These are phyloP conservation scores for Mycalesis mineus DNA, from an alignment of 2,888 invertebrate genomes.

Conservation along the genomic window DNA sequence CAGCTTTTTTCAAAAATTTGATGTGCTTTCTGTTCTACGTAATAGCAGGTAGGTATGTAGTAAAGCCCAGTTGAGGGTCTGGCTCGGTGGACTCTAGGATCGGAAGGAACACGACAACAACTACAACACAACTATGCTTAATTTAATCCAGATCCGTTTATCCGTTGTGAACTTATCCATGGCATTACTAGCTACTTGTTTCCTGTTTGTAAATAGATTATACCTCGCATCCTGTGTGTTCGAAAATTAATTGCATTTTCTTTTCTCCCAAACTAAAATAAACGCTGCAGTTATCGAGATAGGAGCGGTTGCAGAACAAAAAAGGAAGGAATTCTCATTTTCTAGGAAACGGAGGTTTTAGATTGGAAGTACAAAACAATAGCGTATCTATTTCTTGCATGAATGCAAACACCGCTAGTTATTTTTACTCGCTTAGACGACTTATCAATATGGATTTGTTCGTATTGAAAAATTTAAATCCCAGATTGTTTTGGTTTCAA, in stretches of 20 bases:
- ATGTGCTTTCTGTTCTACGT: too few relatives aligned
- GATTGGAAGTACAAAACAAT: constrained; percentile 21
- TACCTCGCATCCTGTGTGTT: too few relatives aligned
- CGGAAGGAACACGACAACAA: too few relatives aligned
- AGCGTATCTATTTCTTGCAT: constrained; percentile 27
- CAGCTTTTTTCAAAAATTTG: too few relatives aligned
- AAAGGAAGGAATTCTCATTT: constrained; percentile 1
- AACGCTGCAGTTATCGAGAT: not conserved
- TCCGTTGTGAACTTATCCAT: too few relatives aligned
- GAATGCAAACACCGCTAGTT: constrained; percentile 19
- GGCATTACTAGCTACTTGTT: too few relatives aligned
- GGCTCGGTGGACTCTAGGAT: too few relatives aligned
- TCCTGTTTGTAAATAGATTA: too few relatives aligned
- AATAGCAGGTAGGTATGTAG: too few relatives aligned
- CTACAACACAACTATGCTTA: too few relatives aligned
- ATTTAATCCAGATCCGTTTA: too few relatives aligned
- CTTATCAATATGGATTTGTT: constrained; percentile 41
- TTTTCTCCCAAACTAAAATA: not conserved
- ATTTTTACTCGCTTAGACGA: constrained; percentile 10
- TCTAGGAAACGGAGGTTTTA: constrained; percentile 1
- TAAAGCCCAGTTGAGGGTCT: too few relatives aligned
- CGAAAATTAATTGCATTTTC: not conserved
- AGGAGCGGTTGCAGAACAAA: not conserved
- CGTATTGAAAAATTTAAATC: constrained; percentile 41
- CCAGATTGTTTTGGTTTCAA: constrained; percentile 33